Base-by-base conservation (phyloP, 2,113 vertebrate species). In the Pterocles orientalis region DNA sequence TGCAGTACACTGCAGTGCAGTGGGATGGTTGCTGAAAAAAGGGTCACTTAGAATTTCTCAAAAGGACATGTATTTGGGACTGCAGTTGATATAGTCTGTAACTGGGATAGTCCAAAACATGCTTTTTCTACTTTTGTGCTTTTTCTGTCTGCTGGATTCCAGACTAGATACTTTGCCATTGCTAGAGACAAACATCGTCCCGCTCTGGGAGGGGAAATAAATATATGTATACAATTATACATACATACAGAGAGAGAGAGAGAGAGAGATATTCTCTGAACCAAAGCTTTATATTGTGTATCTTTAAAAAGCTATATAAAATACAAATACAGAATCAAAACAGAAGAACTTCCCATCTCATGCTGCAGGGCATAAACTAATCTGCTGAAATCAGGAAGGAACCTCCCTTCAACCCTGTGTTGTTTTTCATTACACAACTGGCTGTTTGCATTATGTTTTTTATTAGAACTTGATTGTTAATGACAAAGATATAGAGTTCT, bases 381-480 rank as follows among this genome's bases (percentile, higher is more conserved):
- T 96, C 91, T 88, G 86, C 86, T 92, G 90, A 95, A 77, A 95
- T 87, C 91, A 94, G 94, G 69, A 81, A 85, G 50, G 70, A 94
- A 50, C 68, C 58, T 57, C 69, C 50, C 73, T 94, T 73, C 86
- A 94, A 87, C 92, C 51, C 53, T 72, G 23, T 82, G 73, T 92
- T 96, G 53, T 89, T 97, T 95, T 94, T 94, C 94, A 96, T 94
- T 97, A 91, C 54, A 89, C 88, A 84, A 53, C 88, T 96, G 81
- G 90, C 86, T 94, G 77, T 96, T 94, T 89, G 91, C 88, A 89
- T 96, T 94, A 93, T 76, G 57, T 0, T 93, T 95, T 96, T 92
- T 96, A 95, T 94, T 97, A 88, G 86, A 84, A 91, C 57, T 95
- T 93, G 77, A 94, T 96, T 96, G 66, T 94, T 97, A 96, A 94